A percentile compares a stretch with the other conserved stretches of the same genome.
Evolutionary conservation across 30 jellyfish, hydroid and myxozoan species (phyloP).

Genomic region (Hydra vulgaris): DNA sequence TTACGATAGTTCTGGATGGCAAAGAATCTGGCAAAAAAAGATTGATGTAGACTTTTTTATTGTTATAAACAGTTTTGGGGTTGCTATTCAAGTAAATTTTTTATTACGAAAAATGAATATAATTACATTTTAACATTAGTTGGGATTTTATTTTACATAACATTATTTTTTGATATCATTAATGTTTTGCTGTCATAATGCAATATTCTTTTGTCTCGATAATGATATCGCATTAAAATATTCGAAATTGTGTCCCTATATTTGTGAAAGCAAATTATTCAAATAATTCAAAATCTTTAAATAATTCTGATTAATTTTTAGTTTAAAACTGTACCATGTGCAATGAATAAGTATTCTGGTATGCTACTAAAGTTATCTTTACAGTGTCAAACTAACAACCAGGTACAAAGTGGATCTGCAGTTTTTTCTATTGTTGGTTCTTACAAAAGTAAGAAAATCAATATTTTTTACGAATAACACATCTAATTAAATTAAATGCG

Average conservation of each 20-base stretch:
- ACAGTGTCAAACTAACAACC: not conserved
- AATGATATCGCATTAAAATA: too few species aligned
- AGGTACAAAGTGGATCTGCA: not conserved
- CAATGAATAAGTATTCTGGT: not conserved
- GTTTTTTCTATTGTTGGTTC: not conserved
- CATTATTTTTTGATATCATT: too few species aligned
- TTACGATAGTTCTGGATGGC: not conserved
- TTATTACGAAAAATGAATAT: not conserved
- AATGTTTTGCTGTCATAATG: too few species aligned
- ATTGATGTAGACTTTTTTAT: not conserved
- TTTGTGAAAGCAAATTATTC: too few species aligned
- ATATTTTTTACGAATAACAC: too few species aligned
- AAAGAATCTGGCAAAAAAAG: not conserved
- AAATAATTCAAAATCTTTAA: too few species aligned
- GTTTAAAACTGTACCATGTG: not conserved
- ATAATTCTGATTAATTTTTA: not conserved
- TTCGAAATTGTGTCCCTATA: too few species aligned
- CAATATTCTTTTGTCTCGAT: too few species aligned
- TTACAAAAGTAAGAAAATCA: not conserved
- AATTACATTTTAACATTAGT: too few species aligned
- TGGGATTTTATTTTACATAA: too few species aligned
- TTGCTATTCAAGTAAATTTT: not conserved
- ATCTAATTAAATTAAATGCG: too few species aligned
- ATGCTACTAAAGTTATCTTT: conserved; percentile 1
- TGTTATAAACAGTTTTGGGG: not conserved